Conservation (phyloP, 2,113 vertebrate genomes). For the Myanophis thanlyinensis region DNA sequence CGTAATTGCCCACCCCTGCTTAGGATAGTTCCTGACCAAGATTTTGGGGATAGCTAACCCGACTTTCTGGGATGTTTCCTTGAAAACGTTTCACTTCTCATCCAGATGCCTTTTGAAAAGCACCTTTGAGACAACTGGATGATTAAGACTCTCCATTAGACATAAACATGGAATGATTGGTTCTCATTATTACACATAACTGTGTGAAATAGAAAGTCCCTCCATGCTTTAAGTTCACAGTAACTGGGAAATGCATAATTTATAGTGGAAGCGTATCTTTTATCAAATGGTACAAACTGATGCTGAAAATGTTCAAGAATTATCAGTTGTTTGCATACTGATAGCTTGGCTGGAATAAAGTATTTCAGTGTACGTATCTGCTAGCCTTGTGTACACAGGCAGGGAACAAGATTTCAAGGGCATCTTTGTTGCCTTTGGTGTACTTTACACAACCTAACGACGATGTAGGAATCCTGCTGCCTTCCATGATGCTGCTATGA, state of each 20-base stretch:
- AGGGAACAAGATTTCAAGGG: background rate
- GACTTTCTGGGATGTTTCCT: background rate
- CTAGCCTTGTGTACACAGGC: background rate
- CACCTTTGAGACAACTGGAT: background rate
- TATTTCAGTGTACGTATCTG: background rate
- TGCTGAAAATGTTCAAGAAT: background rate
- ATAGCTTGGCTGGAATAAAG: background rate
- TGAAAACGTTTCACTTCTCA: background rate
- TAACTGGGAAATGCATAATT: background rate
- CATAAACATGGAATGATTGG: no score
- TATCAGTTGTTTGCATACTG: background rate
- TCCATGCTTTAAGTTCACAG: background rate
- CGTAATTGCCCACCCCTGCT: no score
- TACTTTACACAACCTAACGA: background rate
- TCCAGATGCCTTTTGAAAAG: background rate
- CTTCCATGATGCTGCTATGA: background rate
- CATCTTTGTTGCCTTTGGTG: background rate
- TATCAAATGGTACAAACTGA: background rate
- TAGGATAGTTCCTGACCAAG: background rate
- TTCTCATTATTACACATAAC: no score
- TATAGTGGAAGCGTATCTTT: background rate
- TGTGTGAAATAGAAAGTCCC: background rate
- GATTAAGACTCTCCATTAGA: background rate
- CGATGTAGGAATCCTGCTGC: background rate
- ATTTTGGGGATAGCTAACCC: background rate